These are phyloP conservation scores for Drosophila picticornis DNA, from an alignment of 2,888 invertebrate genomes.

Conservation along the genomic window DNA sequence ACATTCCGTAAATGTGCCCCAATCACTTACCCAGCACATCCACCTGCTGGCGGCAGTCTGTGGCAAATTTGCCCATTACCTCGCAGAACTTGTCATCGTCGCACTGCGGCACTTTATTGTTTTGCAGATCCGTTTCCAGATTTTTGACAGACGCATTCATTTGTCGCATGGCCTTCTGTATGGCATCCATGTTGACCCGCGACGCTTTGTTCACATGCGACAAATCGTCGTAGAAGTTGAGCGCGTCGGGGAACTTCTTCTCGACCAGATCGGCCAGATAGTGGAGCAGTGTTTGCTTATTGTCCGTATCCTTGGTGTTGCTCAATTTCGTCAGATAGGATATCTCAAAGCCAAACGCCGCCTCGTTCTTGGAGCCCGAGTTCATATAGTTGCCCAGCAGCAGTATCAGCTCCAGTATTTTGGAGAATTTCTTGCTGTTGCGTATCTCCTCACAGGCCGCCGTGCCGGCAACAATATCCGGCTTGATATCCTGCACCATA, in stretches of 20 bases:
- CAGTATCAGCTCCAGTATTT: slow-evolving; percentile 94
- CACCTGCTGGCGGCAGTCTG: slow-evolving; percentile 93
- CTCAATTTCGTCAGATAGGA: slow-evolving; percentile 96
- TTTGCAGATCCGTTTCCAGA: slow-evolving; percentile 95
- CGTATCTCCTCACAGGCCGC: slow-evolving; percentile 98
- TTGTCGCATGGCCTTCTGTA: slow-evolving; percentile 92
- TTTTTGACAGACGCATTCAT: slow-evolving; percentile 95
- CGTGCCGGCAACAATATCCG: slow-evolving; percentile 96
- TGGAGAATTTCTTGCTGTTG: slow-evolving; percentile 94
- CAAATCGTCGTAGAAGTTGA: slow-evolving; percentile 94
- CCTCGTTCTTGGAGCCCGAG: slow-evolving; percentile 96
- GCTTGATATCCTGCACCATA: slow-evolving; percentile 87
- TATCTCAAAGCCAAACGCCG: slow-evolving; percentile 98
- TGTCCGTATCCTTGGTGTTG: slow-evolving; percentile 96
- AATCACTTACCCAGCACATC: slow-evolving; percentile 90
- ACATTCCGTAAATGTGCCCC: no score
- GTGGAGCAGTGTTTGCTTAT: slow-evolving; percentile 96
- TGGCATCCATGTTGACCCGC: slow-evolving; percentile 92
- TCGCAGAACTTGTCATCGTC: slow-evolving; percentile 94
- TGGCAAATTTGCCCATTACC: slow-evolving; percentile 95
- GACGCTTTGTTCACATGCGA: slow-evolving; percentile 96
- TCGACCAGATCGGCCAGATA: slow-evolving; percentile 96
- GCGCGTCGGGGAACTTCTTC: slow-evolving; percentile 93
- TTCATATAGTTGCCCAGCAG: slow-evolving; percentile 99
- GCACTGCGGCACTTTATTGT: slow-evolving; percentile 91